phyloP scores from a whole-genome alignment of 1,140 invertebrate genomes.

The Drosophila melanica region DNA sequence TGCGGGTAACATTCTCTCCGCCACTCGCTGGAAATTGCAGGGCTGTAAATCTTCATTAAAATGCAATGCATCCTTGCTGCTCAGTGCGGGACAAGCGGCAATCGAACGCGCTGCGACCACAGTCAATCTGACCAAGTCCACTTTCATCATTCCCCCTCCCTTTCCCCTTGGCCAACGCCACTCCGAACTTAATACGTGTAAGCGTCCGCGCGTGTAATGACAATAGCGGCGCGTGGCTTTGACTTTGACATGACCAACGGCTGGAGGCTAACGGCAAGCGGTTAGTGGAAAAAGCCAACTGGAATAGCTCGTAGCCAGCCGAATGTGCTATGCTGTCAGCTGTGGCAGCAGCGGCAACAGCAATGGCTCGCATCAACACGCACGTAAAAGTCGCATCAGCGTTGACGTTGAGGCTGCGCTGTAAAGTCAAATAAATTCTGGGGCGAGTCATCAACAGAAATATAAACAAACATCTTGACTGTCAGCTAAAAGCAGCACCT shows the following conservation, averaged over 20 bases:
- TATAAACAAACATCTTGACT: conserved; percentile 73
- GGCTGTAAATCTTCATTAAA: conserved; percentile 77
- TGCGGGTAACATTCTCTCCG: conserved; percentile 46
- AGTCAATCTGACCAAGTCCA: conserved; percentile 30
- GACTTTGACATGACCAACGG: conserved; percentile 78
- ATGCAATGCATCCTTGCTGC: conserved; percentile 72
- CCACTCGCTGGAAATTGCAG: conserved; percentile 24
- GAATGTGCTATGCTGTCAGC: conserved; percentile 37
- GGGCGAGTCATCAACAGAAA: conserved; percentile 57
- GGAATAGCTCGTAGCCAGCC: conserved; percentile 63
- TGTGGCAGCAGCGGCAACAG: conserved; percentile 11
- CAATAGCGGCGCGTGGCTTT: conserved; percentile 77
- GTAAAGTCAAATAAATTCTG: conserved; percentile 51
- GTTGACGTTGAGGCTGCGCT: conserved; percentile 15
- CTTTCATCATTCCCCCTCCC: neutral
- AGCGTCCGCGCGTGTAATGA: conserved; percentile 79
- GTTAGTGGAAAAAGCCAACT: conserved; percentile 21
- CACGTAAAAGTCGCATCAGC: conserved; percentile 75
- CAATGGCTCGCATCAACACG: conserved; percentile 55
- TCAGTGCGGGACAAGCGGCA: conserved; percentile 34
- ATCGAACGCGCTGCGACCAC: conserved; percentile 36
- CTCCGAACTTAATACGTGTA: conserved; percentile 60
- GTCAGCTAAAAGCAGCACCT: conserved; percentile 77
- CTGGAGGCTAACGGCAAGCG: conserved; percentile 36
- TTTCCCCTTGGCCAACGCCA: neutral